Conservation (phyloP, 2,888 invertebrate species). For the Ctenicera cuprea region DNA sequence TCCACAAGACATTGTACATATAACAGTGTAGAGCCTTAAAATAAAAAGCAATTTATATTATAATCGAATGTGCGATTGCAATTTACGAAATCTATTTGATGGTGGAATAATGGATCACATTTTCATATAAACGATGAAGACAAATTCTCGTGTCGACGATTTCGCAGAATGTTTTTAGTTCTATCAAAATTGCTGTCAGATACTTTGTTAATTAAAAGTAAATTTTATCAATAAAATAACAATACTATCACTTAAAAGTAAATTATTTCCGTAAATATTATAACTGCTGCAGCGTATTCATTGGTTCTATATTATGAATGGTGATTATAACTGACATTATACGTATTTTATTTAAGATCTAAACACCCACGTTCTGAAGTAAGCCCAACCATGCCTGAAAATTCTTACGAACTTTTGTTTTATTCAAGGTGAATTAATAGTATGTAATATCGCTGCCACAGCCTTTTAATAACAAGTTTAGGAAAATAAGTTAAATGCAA, state of each 20-base stretch:
- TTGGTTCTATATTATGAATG: too few species aligned
- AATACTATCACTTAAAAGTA: conserved; percentile 9
- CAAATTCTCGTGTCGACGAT: conserved; percentile 9
- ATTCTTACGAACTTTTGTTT: too few species aligned
- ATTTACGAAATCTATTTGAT: conserved; percentile 44
- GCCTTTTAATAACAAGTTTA: too few species aligned
- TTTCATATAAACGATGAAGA: conserved; percentile 44
- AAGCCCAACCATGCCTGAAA: too few species aligned
- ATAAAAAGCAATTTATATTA: conserved; percentile 52
- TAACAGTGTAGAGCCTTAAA: conserved; percentile 8
- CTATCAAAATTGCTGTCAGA: background rate
- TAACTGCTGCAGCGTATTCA: too few species aligned
- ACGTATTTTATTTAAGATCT: too few species aligned
- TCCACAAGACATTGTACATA: conserved; percentile 15
- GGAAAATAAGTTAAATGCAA: too few species aligned
- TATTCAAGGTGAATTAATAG: too few species aligned
- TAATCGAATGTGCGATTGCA: conserved; percentile 45
- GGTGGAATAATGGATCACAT: conserved; percentile 41
- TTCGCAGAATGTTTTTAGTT: background rate
- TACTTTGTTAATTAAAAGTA: conserved; percentile 27
- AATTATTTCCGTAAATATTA: background rate
- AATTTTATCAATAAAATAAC: conserved; percentile 39
- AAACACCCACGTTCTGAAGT: too few species aligned
- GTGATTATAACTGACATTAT: too few species aligned
- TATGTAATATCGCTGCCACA: too few species aligned